These are phyloP conservation scores for Phasianus colchicus DNA, from an alignment of 2,113 vertebrate genomes.

Conservation along the genomic window DNA sequence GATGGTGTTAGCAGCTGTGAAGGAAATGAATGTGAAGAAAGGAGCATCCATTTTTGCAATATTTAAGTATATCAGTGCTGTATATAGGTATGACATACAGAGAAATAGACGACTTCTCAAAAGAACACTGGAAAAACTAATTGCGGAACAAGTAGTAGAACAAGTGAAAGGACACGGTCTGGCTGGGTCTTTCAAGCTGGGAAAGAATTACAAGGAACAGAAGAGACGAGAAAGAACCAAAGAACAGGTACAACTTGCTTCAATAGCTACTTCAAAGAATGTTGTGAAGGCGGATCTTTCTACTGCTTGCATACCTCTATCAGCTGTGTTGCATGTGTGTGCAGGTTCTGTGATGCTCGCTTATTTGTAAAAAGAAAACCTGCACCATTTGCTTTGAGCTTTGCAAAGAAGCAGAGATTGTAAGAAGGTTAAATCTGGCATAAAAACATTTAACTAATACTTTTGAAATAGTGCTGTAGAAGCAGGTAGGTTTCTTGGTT, in stretches of 20 bases:
- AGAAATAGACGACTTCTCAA: slow-evolving; percentile 91
- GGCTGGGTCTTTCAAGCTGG: slow-evolving; percentile 93
- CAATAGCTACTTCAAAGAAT: not conserved
- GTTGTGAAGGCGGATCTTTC: not conserved
- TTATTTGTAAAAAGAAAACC: not conserved
- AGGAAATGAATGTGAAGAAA: slow-evolving; percentile 91
- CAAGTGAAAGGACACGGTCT: slow-evolving; percentile 95
- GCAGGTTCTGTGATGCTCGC: not conserved
- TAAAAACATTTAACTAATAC: not conserved
- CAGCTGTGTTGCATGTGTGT: not conserved
- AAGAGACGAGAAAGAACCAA: slow-evolving; percentile 78
- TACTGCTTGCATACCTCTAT: not conserved
- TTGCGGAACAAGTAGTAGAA: slow-evolving; percentile 88
- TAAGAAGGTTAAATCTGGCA: not conserved
- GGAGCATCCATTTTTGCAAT: slow-evolving; percentile 92
- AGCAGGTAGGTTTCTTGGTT: not conserved
- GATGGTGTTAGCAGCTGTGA: slow-evolving; percentile 93
- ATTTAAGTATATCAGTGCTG: slow-evolving; percentile 90
- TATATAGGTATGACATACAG: slow-evolving; percentile 88
- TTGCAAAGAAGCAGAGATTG: not conserved
- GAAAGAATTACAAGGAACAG: slow-evolving; percentile 93
- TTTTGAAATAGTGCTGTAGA: not conserved
- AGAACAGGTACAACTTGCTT: slow-evolving; percentile 81
- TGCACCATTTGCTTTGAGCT: not conserved
- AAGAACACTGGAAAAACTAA: slow-evolving; percentile 89